A percentile compares a stretch with the other conserved stretches of the same genome.
Conservation (phyloP, 2,797 vertebrate genomes). For the Brachyalestes nurse region DNA sequence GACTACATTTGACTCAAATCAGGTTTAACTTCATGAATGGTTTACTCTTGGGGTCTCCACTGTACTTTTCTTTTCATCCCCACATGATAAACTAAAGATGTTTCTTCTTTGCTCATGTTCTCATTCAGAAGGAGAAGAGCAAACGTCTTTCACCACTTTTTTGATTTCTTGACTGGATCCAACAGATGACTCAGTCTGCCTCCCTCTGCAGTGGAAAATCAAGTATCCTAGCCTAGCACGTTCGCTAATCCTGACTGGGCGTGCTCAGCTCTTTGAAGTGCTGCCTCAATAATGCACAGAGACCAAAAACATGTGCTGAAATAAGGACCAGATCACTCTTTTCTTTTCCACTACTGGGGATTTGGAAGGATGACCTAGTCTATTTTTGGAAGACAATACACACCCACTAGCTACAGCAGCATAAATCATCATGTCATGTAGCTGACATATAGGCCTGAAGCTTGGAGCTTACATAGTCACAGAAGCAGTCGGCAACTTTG, state of each 20-base stretch:
- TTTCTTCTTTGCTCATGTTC: neutral
- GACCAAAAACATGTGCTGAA: constrained; percentile 30
- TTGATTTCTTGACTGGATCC: neutral
- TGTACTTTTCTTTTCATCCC: constrained; percentile 9
- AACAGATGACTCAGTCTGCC: constrained; percentile 13
- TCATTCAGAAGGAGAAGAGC: neutral
- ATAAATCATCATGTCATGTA: constrained; percentile 14
- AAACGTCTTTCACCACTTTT: constrained; percentile 4
- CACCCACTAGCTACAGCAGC: constrained; percentile 5
- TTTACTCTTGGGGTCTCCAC: neutral
- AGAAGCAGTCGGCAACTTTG: neutral
- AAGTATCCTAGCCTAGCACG: neutral
- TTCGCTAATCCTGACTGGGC: constrained; percentile 16
- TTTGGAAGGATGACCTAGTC: constrained; percentile 24
- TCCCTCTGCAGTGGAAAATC: constrained; percentile 22
- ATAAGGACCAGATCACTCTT: constrained; percentile 37
- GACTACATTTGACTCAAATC: neutral
- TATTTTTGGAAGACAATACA: constrained; percentile 20
- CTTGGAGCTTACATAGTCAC: neutral
- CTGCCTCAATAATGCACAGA: constrained; percentile 23
- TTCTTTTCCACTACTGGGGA: constrained; percentile 12
- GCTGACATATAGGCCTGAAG: neutral
- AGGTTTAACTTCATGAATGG: constrained; percentile 13
- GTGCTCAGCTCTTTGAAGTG: constrained; percentile 25
- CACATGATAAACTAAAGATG: neutral